Percentiles rank a stretch among this genome's conserved stretches.
phyloP scores from a whole-genome alignment of 2,113 vertebrate genomes.

The Barnardius zonarius region DNA sequence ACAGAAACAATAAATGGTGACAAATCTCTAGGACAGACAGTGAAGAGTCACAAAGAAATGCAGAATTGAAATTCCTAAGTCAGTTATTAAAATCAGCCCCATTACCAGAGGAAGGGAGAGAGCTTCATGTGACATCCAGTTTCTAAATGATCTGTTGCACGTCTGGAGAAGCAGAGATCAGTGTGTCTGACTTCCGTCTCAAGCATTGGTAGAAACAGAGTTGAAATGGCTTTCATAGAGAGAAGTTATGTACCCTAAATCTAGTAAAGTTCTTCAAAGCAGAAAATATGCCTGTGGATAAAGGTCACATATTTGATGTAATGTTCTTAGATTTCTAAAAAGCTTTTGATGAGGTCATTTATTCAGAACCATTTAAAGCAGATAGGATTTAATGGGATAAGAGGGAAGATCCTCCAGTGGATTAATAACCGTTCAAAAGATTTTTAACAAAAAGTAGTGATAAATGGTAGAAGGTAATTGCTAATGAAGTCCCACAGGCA shows the following conservation, averaged over 20 bases:
- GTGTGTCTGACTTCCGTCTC: not conserved
- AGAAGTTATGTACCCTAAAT: not conserved
- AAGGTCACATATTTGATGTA: slow-evolving; percentile 41
- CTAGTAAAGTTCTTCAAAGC: slow-evolving; percentile 43
- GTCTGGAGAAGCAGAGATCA: not conserved
- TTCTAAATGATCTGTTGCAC: not conserved
- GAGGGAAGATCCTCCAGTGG: slow-evolving; percentile 26
- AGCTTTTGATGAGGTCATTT: slow-evolving; percentile 49
- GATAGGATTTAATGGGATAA: slow-evolving; percentile 46
- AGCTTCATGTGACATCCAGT: rapidly evolving
- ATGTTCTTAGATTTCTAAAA: slow-evolving; percentile 59
- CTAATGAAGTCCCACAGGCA: slow-evolving; percentile 15
- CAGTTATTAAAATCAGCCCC: not conserved
- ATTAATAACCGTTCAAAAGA: slow-evolving; percentile 46
- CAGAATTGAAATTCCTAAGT: not conserved
- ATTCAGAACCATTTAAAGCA: slow-evolving; percentile 51
- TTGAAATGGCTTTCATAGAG: not conserved
- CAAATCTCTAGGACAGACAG: not conserved
- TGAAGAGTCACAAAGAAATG: not conserved
- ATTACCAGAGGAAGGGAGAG: not conserved
- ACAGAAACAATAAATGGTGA: not conserved
- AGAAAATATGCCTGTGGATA: slow-evolving; percentile 23
- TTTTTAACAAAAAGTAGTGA: slow-evolving; percentile 27
- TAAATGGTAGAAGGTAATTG: slow-evolving; percentile 37
- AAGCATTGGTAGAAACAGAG: not conserved